Conservation (phyloP, 2,888 invertebrate species). For the Drosophila limbata region DNA sequence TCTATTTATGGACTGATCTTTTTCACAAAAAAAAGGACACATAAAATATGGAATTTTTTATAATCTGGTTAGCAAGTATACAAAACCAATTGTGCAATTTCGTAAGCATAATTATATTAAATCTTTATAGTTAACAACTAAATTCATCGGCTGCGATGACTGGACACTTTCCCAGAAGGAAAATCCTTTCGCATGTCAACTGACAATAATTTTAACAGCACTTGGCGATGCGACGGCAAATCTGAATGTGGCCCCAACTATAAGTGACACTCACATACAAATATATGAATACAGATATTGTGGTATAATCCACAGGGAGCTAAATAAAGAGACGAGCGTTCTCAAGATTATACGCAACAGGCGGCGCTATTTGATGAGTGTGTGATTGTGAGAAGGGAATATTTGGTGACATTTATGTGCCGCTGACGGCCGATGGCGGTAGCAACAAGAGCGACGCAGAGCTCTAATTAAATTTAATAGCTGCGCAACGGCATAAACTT, state of each 20-base stretch:
- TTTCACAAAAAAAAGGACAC: too few species aligned
- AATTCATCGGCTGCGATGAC: constrained; percentile 19
- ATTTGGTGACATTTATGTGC: constrained; percentile 80
- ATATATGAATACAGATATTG: neutral
- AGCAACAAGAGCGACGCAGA: constrained; percentile 55
- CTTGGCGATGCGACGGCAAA: constrained; percentile 40
- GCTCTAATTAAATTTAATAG: constrained; percentile 82
- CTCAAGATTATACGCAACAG: constrained; percentile 22
- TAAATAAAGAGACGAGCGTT: constrained; percentile 53
- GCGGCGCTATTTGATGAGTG: constrained; percentile 28
- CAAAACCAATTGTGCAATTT: constrained; percentile 28
- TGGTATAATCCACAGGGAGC: constrained; percentile 39
- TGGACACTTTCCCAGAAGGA: constrained; percentile 49
- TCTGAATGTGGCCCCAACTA: constrained; percentile 39
- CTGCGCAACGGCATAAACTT: constrained; percentile 67
- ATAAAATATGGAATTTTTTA: too few species aligned
- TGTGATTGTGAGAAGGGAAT: constrained; percentile 50
- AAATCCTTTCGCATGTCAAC: constrained; percentile 76
- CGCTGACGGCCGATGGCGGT: constrained; percentile 61
- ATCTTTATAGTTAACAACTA: constrained; percentile 48
- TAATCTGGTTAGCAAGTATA: neutral
- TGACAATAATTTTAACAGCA: constrained; percentile 58
- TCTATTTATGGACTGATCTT: too few species aligned
- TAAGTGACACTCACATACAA: constrained; percentile 31
- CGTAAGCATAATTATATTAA: constrained; percentile 41